Conservation (phyloP, 2,797 vertebrate genomes). For the Rachycentron canadum region DNA sequence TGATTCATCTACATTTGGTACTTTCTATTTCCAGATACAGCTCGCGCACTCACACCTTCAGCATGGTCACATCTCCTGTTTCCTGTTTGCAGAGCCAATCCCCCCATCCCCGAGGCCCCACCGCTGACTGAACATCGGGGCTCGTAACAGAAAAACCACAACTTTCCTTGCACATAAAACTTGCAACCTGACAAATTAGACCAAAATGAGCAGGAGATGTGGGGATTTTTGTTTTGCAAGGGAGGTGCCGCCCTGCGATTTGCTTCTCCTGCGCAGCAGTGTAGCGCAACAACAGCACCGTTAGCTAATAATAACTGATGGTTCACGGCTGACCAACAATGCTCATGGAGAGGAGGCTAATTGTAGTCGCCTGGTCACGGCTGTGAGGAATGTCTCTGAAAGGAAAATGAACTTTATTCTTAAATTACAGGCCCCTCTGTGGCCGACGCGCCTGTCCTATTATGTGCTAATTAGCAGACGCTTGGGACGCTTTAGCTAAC, state of each 20-base stretch:
- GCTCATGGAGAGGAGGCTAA: conserved; percentile 78
- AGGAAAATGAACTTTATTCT: conserved; percentile 81
- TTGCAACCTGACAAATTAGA: conserved; percentile 31
- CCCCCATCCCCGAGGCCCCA: too few species aligned
- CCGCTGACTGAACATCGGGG: background rate
- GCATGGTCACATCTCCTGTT: conserved; percentile 20
- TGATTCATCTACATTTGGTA: conserved; percentile 41
- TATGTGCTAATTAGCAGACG: conserved; percentile 85
- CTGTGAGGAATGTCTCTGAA: conserved; percentile 73
- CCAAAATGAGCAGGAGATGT: conserved; percentile 37
- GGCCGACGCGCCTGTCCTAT: conserved; percentile 77
- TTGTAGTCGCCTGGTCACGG: conserved; percentile 70
- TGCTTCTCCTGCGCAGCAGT: conserved; percentile 13
- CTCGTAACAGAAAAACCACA: background rate
- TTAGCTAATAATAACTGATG: conserved; percentile 74
- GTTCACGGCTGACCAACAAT: conserved; percentile 73
- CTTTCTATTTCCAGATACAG: conserved; percentile 70
- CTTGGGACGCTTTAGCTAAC: conserved; percentile 83
- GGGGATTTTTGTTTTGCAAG: conserved; percentile 28
- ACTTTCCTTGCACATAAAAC: conserved; percentile 13
- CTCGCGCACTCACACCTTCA: conserved; percentile 55
- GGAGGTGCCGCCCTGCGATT: conserved; percentile 20
- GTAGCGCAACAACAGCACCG: conserved; percentile 35
- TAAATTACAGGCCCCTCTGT: conserved; percentile 78
- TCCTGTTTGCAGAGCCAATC: conserved; percentile 10